These are phyloP conservation scores for Macrobrachium rosenbergii DNA, from an alignment of 1,140 invertebrate genomes.

Conservation along the genomic window DNA sequence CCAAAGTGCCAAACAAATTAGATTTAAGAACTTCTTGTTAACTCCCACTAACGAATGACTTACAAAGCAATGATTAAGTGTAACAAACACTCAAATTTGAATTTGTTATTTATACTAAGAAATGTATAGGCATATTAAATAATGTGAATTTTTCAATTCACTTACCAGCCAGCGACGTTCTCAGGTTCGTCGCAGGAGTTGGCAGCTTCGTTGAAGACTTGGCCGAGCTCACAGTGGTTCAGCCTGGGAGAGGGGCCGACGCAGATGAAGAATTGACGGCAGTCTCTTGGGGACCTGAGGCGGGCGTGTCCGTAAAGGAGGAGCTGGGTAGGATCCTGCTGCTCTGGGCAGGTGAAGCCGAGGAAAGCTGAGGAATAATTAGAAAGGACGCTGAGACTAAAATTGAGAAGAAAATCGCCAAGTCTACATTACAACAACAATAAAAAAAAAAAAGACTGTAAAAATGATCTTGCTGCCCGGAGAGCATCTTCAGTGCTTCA, in stretches of 20 bases:
- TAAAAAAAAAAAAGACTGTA: neutral
- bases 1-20: too few relatives aligned
- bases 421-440: neutral
- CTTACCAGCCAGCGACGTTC: conserved; percentile 45
- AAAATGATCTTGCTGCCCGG: too few relatives aligned
- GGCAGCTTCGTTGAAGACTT: conserved; percentile 39
- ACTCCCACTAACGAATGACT: too few relatives aligned
- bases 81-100: neutral
- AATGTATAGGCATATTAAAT: neutral
- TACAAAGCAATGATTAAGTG: neutral
- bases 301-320: conserved; percentile 23
- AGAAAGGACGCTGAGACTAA: neutral
- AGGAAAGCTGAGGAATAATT: conserved; percentile 44
- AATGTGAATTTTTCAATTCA: neutral
- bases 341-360: conserved; percentile 40
- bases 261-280: conserved; percentile 56
- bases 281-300: conserved; percentile 36
- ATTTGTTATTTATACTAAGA: neutral
- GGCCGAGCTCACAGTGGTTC: conserved; percentile 51
- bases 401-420: neutral
- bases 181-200: conserved; percentile 40
- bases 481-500: too few relatives aligned
- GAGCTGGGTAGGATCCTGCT: neutral
- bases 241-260: conserved; percentile 33
- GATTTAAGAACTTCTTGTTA: too few relatives aligned